Percentiles rank a stretch among this genome's conserved stretches.
These are phyloP conservation scores for Sphaerodactylus townsendi DNA, from an alignment of 2,113 vertebrate species.

Conservation along the genomic window DNA sequence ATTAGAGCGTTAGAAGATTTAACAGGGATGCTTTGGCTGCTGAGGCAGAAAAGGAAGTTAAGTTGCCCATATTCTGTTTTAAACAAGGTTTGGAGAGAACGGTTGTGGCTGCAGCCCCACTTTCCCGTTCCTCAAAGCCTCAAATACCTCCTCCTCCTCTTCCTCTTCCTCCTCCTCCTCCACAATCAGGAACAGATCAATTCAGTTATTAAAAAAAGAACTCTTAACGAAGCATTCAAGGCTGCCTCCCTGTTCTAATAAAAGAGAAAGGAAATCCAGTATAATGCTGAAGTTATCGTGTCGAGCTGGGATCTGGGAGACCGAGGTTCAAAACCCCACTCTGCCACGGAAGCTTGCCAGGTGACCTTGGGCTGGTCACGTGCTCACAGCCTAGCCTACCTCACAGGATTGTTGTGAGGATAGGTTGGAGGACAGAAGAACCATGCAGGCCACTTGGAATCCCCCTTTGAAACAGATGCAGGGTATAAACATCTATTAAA, in stretches of 20 bases:
- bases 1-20: neutral
- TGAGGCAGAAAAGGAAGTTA: constrained; percentile 29
- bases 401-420: too few species aligned
- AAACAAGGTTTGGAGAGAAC: constrained; percentile 26
- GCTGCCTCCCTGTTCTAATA: neutral
- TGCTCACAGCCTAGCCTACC: too few species aligned
- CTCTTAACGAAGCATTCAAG: neutral
- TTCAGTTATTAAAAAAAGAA: neutral
- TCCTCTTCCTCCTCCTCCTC: neutral
- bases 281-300: too few species aligned
- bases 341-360: too few species aligned
- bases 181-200: neutral
- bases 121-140: neutral
- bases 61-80: constrained; percentile 5
- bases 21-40: constrained; percentile 39
- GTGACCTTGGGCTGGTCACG: too few species aligned
- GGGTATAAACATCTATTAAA: too few species aligned
- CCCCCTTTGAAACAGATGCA: too few species aligned
- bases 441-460: too few species aligned
- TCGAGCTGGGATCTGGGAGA: too few species aligned
- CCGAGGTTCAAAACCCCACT: too few species aligned
- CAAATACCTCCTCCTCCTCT: too few species aligned
- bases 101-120: neutral
- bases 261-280: neutral
- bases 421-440: too few species aligned